phyloP scores from a whole-genome alignment of 2,888 invertebrate genomes.

The Parapristionchus giblindavisi region DNA sequence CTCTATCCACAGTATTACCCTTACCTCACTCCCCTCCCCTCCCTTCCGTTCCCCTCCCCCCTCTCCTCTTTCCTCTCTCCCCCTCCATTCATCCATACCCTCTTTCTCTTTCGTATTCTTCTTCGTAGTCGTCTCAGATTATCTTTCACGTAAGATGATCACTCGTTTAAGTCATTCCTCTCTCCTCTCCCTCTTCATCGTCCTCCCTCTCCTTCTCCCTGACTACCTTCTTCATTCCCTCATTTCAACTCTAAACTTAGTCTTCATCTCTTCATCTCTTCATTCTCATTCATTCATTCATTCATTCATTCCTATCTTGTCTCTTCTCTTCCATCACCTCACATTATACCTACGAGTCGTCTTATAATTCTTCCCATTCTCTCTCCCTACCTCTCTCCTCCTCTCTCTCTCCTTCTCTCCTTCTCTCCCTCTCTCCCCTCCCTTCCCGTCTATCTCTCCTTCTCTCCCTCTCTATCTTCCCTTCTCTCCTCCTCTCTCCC shows the following conservation, averaged over 20 bases:
- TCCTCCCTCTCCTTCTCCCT: conserved; percentile 4
- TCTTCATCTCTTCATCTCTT: conserved; percentile 16
- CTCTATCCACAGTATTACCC: no score
- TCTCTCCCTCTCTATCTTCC: neutral
- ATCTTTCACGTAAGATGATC: conserved; percentile 38
- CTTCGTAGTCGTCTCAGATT: conserved; percentile 13
- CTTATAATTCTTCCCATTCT: conserved; percentile 18
- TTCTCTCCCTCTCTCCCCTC: conserved; percentile 14
- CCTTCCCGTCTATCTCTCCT: conserved; percentile 9
- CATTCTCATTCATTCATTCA: conserved; percentile 32
- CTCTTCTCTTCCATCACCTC: conserved; percentile 30
- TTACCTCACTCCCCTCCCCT: neutral
- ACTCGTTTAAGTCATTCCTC: conserved; percentile 36
- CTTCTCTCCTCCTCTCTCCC: neutral
- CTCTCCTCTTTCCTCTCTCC: conserved; percentile 11
- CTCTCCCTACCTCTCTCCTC: conserved; percentile 19
- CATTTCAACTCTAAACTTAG: conserved; percentile 26
- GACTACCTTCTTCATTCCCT: neutral
- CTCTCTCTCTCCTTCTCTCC: conserved; percentile 9
- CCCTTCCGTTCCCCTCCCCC: neutral
- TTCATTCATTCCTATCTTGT: conserved; percentile 3
- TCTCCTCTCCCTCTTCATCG: conserved; percentile 23
- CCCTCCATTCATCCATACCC: neutral
- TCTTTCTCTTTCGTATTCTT: neutral
- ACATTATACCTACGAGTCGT: conserved; percentile 29